Evolutionary conservation across 2,797 vertebrate genomes (phyloP).

Genomic region (Danio jaintianensis): DNA sequence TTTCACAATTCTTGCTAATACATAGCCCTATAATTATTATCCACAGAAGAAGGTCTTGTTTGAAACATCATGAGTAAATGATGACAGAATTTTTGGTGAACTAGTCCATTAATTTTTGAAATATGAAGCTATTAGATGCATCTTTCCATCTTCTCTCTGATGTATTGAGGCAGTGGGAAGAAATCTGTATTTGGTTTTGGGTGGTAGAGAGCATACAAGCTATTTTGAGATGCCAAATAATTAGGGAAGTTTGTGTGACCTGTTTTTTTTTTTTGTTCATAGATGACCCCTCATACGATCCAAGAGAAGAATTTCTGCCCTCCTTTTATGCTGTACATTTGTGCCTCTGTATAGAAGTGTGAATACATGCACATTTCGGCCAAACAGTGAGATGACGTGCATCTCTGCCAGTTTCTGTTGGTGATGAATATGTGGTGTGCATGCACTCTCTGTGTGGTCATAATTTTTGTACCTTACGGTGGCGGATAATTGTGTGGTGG

Average conservation of each 20-base stretch:
- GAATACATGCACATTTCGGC: conserved; percentile 17
- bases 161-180: conserved; percentile 14
- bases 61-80: background rate
- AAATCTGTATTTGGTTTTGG: conserved; percentile 36
- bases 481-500: conserved; percentile 38
- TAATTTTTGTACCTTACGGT: conserved; percentile 26
- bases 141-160: background rate
- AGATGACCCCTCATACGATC: conserved; percentile 60
- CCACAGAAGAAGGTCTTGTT: background rate
- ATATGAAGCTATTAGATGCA: background rate
- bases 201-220: conserved; percentile 10
- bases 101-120: background rate
- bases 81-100: background rate
- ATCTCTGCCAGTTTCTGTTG: conserved; percentile 52
- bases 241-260: conserved; percentile 66
- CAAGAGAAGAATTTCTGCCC: conserved; percentile 55
- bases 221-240: conserved; percentile 66
- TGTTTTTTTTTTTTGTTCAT: conserved; percentile 61
- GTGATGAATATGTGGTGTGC: conserved; percentile 48
- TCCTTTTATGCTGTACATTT: conserved; percentile 41
- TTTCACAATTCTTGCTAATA: no score
- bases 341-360: conserved; percentile 36
- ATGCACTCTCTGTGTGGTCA: conserved; percentile 34
- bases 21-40: background rate
- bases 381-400: conserved; percentile 36